These are phyloP conservation scores for Ophion costatus DNA, from an alignment of 2,888 invertebrate genomes.

Conservation along the genomic window DNA sequence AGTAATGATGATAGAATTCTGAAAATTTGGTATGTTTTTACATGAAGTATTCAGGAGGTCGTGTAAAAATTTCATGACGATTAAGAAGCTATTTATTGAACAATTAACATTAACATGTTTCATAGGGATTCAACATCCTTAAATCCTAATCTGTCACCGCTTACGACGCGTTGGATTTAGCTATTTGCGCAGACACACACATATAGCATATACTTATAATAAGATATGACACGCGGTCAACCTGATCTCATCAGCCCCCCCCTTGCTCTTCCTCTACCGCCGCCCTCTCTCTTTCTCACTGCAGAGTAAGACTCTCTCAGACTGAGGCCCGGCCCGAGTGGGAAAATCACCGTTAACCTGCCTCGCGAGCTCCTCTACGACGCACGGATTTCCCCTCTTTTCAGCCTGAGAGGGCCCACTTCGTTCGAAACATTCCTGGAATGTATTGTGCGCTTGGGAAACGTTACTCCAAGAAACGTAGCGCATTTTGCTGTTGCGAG, in stretches of 20 bases:
- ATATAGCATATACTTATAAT: neutral
- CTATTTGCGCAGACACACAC: neutral
- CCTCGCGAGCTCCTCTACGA: slow-evolving; percentile 43
- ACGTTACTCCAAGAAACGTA: slow-evolving; percentile 63
- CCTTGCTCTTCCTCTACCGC: neutral
- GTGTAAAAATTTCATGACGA: too few relatives aligned
- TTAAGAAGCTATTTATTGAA: too few relatives aligned
- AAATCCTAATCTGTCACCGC: too few relatives aligned
- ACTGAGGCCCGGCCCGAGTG: slow-evolving; percentile 61
- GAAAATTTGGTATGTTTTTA: too few relatives aligned
- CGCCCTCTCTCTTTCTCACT: neutral
- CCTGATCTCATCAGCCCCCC: slow-evolving; percentile 6
- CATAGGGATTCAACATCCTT: too few relatives aligned
- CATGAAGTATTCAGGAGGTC: too few relatives aligned
- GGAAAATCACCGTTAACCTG: slow-evolving; percentile 78
- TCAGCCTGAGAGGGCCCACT: slow-evolving; percentile 65
- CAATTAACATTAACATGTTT: too few relatives aligned
- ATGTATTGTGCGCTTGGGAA: slow-evolving; percentile 76
- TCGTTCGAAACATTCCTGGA: slow-evolving; percentile 77
- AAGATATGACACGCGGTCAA: slow-evolving; percentile 16
- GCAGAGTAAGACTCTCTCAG: slow-evolving; percentile 22
- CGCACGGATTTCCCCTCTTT: slow-evolving; percentile 46
- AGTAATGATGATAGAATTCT: too few relatives aligned
- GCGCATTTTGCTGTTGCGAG: slow-evolving; percentile 36
- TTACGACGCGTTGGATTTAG: too few relatives aligned